Percentiles rank a stretch among this genome's conserved stretches.
Conservation (phyloP, 1,140 invertebrate genomes). For the Heliconius nattereri region DNA sequence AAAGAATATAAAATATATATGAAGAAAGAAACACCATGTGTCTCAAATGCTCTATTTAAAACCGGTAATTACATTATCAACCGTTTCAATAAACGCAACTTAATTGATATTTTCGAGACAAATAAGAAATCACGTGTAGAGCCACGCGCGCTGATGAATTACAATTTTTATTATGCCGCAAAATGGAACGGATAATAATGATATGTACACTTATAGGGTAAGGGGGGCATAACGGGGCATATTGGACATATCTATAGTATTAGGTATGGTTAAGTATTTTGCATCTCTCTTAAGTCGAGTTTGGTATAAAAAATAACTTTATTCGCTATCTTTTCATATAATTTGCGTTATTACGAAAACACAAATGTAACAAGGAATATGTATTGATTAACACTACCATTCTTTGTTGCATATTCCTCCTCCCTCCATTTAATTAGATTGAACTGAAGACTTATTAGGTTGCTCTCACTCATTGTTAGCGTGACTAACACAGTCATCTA, state of each 20-base stretch:
- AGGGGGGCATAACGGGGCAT: too few species aligned
- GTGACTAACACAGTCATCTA: neutral
- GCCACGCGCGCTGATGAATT: neutral
- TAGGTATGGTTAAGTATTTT: too few species aligned
- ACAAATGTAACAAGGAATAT: too few species aligned
- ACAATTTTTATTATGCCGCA: neutral
- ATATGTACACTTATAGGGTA: too few species aligned
- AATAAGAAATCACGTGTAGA: slow-evolving; percentile 13
- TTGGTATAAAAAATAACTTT: too few species aligned
- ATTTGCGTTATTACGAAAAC: too few species aligned
- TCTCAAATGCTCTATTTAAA: neutral
- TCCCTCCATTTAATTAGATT: neutral
- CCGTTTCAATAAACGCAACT: neutral
- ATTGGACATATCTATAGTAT: too few species aligned
- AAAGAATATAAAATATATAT: neutral
- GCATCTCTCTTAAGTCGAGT: too few species aligned
- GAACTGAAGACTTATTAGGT: neutral
- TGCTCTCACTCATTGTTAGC: neutral
- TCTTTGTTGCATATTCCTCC: too few species aligned
- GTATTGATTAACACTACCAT: too few species aligned
- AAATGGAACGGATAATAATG: neutral
- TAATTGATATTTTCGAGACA: slow-evolving; percentile 8
- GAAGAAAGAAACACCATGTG: neutral
- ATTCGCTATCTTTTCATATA: too few species aligned
- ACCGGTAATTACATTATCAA: neutral